Conservation (phyloP, 2,797 vertebrate genomes). For the Manis javanica region DNA sequence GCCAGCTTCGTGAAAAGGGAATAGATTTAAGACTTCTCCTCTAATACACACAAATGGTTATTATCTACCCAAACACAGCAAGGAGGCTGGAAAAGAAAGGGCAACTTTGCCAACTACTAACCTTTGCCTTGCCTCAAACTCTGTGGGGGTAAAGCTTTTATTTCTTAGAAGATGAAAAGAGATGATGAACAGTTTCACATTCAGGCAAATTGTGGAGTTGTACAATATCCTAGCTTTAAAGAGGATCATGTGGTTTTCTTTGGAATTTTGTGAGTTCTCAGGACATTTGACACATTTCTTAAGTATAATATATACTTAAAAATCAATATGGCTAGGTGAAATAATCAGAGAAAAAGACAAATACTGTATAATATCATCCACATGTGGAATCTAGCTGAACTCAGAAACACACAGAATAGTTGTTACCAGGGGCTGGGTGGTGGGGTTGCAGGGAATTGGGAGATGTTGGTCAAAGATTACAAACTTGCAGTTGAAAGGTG, state of each 20-base stretch:
- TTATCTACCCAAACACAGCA: neutral
- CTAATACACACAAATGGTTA: neutral
- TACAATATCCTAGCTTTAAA: neutral
- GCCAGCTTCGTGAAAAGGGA: neutral
- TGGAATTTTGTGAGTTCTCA: neutral
- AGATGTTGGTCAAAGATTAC: neutral
- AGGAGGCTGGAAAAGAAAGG: neutral
- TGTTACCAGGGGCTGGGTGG: neutral
- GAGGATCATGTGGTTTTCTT: neutral
- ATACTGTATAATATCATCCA: neutral
- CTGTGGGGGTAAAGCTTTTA: neutral
- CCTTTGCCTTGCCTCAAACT: slow-evolving; percentile 13
- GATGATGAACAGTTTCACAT: neutral
- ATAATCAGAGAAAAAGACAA: neutral
- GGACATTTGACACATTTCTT: neutral
- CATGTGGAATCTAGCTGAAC: neutral
- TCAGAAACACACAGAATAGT: neutral
- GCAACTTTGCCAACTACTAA: neutral
- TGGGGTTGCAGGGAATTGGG: neutral
- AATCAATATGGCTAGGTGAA: neutral
- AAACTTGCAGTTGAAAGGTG: neutral
- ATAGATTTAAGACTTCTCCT: neutral
- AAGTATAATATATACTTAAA: neutral
- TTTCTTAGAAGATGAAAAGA: neutral
- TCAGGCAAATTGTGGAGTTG: neutral